A percentile compares a stretch with the other conserved stretches of the same genome.
phyloP scores from a whole-genome alignment of 30 jellyfish, hydroid and myxozoan species.

The Pelagia noctiluca region DNA sequence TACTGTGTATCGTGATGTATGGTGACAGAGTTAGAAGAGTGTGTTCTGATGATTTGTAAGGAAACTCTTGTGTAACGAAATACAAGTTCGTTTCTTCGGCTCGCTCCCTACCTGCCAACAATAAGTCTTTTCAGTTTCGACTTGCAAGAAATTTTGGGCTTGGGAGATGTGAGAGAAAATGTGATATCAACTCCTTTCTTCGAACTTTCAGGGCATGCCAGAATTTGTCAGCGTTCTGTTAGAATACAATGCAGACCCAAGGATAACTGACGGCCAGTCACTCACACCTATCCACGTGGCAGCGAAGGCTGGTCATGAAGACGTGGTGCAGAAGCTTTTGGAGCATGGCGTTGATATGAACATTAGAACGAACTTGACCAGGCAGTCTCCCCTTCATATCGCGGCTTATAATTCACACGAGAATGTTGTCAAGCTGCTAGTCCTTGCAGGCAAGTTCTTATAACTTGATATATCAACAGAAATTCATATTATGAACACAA shows the following conservation, averaged over 20 bases:
- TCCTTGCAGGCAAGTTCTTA: conserved; percentile 27
- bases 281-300: conserved; percentile 80
- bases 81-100: too few relatives aligned
- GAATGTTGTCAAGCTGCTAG: conserved; percentile 60
- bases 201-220: conserved; percentile 79
- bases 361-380: conserved; percentile 28
- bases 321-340: conserved; percentile 46
- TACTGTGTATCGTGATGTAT: too few relatives aligned
- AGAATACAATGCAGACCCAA: conserved; percentile 75
- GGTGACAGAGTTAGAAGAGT: too few relatives aligned
- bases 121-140: too few relatives aligned
- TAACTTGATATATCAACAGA: neutral
- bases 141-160: too few relatives aligned
- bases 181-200: too few relatives aligned
- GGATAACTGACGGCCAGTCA: conserved; percentile 49
- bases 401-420: conserved; percentile 73
- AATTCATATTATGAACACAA: too few relatives aligned
- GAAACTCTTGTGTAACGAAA: too few relatives aligned
- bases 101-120: too few relatives aligned
- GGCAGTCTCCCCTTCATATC: conserved; percentile 76
- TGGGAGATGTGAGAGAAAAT: too few relatives aligned
- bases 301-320: conserved; percentile 82
- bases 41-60: too few relatives aligned
- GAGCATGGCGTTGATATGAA: conserved; percentile 75
- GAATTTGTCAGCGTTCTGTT: conserved; percentile 65